These are phyloP conservation scores for Cheirogaleus medius DNA, from an alignment of 2,113 vertebrate species.

Conservation along the genomic window DNA sequence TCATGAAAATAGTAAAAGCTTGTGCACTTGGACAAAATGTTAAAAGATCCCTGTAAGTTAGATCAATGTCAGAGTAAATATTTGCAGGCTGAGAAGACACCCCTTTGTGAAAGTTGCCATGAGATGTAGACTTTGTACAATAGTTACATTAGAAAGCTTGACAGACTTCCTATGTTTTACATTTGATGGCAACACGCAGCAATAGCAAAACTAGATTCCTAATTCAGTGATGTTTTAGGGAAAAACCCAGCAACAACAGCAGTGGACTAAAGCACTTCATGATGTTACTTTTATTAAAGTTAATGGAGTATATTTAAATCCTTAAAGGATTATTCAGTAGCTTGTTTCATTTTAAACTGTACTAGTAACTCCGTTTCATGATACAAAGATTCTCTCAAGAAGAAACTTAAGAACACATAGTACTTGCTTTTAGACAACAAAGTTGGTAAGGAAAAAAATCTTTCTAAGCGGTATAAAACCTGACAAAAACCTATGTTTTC, in stretches of 20 bases:
- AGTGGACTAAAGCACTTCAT: neutral
- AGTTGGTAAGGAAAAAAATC: neutral
- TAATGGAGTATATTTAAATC: neutral
- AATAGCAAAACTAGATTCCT: neutral
- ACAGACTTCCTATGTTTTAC: neutral
- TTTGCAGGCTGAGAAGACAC: neutral
- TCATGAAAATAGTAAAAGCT: neutral
- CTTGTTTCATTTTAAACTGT: neutral
- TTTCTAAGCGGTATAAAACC: neutral
- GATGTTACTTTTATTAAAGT: neutral
- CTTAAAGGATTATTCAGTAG: neutral
- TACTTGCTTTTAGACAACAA: slow-evolving; percentile 11
- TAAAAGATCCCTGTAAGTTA: neutral
- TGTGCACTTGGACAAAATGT: neutral
- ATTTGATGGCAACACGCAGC: neutral
- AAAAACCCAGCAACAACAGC: neutral
- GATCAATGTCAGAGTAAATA: slow-evolving; percentile 17
- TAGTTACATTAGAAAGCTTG: neutral
- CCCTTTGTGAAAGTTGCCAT: neutral
- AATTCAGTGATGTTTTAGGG: neutral
- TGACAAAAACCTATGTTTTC: neutral
- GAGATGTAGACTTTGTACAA: neutral
- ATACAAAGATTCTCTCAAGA: neutral
- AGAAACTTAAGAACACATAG: slow-evolving; percentile 1
- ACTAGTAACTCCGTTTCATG: neutral